Conservation (phyloP, 2,113 vertebrate genomes). For the Silurus glanis region DNA sequence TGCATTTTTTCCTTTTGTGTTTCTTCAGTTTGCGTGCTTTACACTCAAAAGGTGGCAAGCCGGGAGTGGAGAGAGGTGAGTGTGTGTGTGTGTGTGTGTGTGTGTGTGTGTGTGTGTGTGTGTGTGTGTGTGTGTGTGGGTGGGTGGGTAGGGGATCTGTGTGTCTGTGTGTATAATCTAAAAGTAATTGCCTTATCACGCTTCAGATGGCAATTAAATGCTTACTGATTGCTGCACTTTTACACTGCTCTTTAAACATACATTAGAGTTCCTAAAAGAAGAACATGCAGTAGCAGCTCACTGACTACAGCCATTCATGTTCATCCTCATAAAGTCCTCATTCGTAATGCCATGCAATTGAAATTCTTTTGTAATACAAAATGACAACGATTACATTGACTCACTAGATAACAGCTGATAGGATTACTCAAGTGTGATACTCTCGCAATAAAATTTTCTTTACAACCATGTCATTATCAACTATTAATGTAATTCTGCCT, state of each 20-base stretch:
- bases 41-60: conserved; percentile 90
- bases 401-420: background rate
- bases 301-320: background rate
- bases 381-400: background rate
- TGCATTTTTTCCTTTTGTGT: conserved; percentile 37
- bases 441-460: background rate
- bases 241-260: background rate
- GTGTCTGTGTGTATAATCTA: background rate
- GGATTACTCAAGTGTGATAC: background rate
- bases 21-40: conserved; percentile 81
- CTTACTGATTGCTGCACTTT: background rate
- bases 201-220: conserved; percentile 1
- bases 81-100: conserved; percentile 7
- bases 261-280: background rate
- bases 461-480: background rate
- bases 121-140: conserved; percentile 56
- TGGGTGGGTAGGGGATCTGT: conserved; percentile 74
- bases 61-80: conserved; percentile 99
- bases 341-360: background rate
- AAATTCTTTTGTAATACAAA: background rate
- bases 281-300: background rate
- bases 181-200: background rate
- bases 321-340: background rate
- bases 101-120: conserved; percentile 71
- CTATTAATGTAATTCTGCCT: background rate